Evolutionary conservation across 2,797 vertebrate genomes (phyloP).

Genomic region (Jordanella pulchra): DNA sequence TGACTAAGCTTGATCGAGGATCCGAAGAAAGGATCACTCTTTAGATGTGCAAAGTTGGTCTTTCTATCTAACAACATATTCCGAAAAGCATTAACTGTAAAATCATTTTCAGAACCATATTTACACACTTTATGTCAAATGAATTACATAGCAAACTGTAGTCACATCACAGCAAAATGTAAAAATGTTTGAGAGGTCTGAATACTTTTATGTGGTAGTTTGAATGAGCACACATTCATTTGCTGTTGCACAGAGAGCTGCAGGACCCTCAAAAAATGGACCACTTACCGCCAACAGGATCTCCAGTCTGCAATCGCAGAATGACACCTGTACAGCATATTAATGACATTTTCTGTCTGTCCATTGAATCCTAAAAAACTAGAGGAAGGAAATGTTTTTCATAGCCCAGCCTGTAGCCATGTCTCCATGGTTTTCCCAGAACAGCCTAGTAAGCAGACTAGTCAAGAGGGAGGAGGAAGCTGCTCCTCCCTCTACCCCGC

Average conservation of each 20-base stretch:
- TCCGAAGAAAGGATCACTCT: background rate
- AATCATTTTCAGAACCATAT: background rate
- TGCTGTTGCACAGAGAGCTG: slow-evolving; percentile 13
- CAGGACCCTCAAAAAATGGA: slow-evolving; percentile 16
- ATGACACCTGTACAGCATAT: slow-evolving; percentile 31
- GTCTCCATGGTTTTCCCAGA: slow-evolving; percentile 49
- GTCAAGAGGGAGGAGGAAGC: slow-evolving; percentile 70
- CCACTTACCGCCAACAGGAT: slow-evolving; percentile 29
- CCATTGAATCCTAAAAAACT: slow-evolving; percentile 8
- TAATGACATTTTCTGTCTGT: slow-evolving; percentile 10
- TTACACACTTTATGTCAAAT: background rate
- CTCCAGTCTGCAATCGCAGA: slow-evolving; percentile 10
- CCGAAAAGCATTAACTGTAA: background rate
- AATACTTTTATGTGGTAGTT: background rate
- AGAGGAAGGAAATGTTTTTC: slow-evolving; percentile 9
- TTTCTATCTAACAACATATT: background rate
- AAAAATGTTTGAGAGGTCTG: background rate
- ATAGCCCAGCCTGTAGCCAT: slow-evolving; percentile 32
- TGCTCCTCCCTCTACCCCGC: slow-evolving; percentile 45
- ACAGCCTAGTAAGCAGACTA: slow-evolving; percentile 70
- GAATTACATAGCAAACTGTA: background rate
- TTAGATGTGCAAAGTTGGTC: background rate
- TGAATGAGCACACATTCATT: background rate
- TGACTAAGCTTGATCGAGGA: background rate
- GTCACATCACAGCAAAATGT: background rate